Evolutionary conservation across 2,888 invertebrate species (phyloP), one percentile per base, ranked within the genome.

Genomic region (Diarsia brunnea): DNA sequence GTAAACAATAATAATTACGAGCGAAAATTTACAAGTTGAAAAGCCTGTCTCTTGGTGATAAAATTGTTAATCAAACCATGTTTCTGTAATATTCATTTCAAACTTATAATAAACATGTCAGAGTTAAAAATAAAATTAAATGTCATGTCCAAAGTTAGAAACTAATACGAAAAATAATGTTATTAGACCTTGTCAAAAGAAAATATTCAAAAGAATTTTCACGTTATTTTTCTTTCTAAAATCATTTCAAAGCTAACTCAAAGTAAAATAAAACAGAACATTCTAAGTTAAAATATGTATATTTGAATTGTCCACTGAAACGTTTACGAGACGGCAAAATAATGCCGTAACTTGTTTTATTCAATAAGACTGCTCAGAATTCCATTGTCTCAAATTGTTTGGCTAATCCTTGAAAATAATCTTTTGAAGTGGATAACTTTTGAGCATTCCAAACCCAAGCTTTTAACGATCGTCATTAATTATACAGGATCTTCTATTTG

Each of bases 351-450:
- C 31, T 77, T 49, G 21, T 45, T 77, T 47, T 65, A 82, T 82
- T 55, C 16, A 72, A 78, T 66, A 49, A 71, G 58, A 58, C 45
- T 64, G 43, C 53, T 64, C n/a, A 43, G 47, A 64, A 60, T 70
- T 76, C 49, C n/a, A 69, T 14, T 82, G 77, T 66, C n/a, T 68
- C n/a, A 43, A 82, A 83, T 82, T 61, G 31, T 63, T 78, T 67
- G 47, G 69, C 16, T 69, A 65, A 81, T 69, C 61, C 60, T 47
- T 58, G 47, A 69, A 16, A 47, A 55, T 75, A 61, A 61, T 82
- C 47, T 66, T 63, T 55, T 24, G 21, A 55, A 80, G 53, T 68
- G 24, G 2, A 53, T 47, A 65, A 43, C 61, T 49, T 78, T 72
- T 24, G 27, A 81, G 31, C 21, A 66, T 45, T 38, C 24, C 11